These are phyloP conservation scores for Macrosteles quadrilineatus DNA, from an alignment of 1,140 invertebrate genomes.

Conservation along the genomic window DNA sequence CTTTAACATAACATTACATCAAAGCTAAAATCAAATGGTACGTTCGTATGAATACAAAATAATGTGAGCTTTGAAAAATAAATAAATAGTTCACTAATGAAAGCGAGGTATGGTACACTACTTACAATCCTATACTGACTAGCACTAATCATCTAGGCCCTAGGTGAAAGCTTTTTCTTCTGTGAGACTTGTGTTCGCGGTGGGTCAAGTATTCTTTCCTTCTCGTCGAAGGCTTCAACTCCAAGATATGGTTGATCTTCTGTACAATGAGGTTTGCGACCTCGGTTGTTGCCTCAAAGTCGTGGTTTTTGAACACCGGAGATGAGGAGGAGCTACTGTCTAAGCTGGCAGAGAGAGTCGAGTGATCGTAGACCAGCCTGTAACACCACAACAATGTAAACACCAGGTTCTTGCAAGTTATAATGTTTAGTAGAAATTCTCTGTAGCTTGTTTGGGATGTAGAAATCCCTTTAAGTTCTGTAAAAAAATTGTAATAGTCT, in stretches of 20 bases:
- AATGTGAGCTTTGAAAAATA: too few relatives aligned
- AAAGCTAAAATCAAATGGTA: too few relatives aligned
- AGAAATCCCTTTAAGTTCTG: too few relatives aligned
- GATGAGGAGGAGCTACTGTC: constrained; percentile 51
- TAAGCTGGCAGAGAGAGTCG: constrained; percentile 43
- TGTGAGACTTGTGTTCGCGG: constrained; percentile 61
- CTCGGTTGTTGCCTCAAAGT: constrained; percentile 79
- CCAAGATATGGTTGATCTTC: constrained; percentile 85
- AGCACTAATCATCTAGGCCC: constrained; percentile 45
- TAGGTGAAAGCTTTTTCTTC: constrained; percentile 58
- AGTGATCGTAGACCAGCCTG: constrained; percentile 38
- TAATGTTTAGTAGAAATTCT: too few relatives aligned
- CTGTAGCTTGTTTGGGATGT: too few relatives aligned
- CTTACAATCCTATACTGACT: constrained; percentile 28
- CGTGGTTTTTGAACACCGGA: constrained; percentile 74
- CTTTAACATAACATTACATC: too few relatives aligned
- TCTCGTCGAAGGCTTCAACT: constrained; percentile 71
- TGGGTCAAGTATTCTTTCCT: constrained; percentile 73
- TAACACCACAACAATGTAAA: not conserved
- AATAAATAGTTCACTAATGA: not conserved
- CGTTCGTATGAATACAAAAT: too few relatives aligned
- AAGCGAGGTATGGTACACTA: constrained; percentile 29
- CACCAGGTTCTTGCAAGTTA: too few relatives aligned
- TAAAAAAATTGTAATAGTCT: too few relatives aligned
- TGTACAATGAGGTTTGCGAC: constrained; percentile 79